Percentiles rank a stretch among this genome's conserved stretches.
Conservation (phyloP, 2,797 vertebrate species). For the Pelobates cultripes region DNA sequence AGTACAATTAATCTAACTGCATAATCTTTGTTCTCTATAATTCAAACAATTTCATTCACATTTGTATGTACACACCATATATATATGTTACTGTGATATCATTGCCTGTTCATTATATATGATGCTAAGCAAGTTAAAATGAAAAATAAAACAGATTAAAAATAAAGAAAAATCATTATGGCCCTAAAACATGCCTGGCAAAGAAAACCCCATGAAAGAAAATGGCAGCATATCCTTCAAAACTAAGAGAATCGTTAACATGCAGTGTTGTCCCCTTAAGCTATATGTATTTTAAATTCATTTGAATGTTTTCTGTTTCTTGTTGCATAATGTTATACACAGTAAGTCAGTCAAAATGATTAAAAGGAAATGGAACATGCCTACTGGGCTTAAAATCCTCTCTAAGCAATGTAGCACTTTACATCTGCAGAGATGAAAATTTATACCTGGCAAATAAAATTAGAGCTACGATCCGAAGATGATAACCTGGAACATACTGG, state of each 20-base stretch:
- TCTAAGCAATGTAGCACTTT: conserved; percentile 74
- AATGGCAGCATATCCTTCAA: conserved; percentile 26
- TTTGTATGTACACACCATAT: no score
- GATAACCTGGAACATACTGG: conserved; percentile 71
- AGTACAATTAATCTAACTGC: no score
- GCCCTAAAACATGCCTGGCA: conserved; percentile 17
- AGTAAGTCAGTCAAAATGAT: conserved; percentile 54
- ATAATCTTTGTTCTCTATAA: no score
- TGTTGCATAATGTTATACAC: conserved; percentile 51
- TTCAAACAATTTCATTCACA: no score
- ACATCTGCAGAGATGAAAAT: conserved; percentile 74
- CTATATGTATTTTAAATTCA: conserved; percentile 48
- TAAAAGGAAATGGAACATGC: conserved; percentile 67
- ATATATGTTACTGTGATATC: no score
- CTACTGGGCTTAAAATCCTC: conserved; percentile 76
- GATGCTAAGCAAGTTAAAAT: neutral
- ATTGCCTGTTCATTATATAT: neutral
- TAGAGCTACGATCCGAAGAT: conserved; percentile 73
- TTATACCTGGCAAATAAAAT: conserved; percentile 81
- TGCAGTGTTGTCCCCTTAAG: conserved; percentile 44
- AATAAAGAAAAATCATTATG: neutral
- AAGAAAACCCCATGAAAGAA: conserved; percentile 2
- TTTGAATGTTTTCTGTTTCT: conserved; percentile 43
- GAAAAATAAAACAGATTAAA: neutral
- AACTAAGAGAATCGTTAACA: conserved; percentile 23